These are phyloP conservation scores for Mionectes olivaceus DNA, from an alignment of 2,797 vertebrate species.

Conservation along the genomic window DNA sequence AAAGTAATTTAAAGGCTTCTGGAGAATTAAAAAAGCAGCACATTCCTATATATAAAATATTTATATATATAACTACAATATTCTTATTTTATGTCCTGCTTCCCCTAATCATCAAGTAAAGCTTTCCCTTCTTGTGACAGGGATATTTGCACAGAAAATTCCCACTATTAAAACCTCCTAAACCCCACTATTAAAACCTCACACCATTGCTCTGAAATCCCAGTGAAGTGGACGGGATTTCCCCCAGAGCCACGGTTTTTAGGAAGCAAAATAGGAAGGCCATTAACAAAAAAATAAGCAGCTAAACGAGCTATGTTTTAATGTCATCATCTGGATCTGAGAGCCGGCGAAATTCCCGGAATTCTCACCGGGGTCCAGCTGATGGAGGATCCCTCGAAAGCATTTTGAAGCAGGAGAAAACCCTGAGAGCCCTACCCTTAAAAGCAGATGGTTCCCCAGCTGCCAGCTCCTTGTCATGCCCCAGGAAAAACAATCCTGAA, in stretches of 20 bases:
- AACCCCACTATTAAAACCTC: neutral
- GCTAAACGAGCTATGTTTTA: fast-evolving
- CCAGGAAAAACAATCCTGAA: neutral
- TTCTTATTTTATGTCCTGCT: neutral
- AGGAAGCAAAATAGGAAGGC: neutral
- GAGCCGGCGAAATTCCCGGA: neutral
- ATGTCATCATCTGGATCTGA: neutral
- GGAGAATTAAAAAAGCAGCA: neutral
- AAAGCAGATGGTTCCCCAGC: conserved; percentile 33
- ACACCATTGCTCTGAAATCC: neutral
- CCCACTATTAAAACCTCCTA: neutral
- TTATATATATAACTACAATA: too few relatives aligned
- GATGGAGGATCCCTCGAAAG: neutral
- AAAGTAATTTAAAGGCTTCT: neutral
- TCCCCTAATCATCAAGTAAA: neutral
- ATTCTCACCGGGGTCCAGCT: neutral
- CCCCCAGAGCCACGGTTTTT: neutral
- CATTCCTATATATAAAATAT: too few relatives aligned
- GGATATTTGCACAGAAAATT: neutral
- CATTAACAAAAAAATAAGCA: neutral
- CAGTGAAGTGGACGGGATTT: neutral
- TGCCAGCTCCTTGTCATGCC: conserved; percentile 11
- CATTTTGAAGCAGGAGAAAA: neutral
- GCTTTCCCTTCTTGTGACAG: neutral
- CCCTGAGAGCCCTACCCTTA: neutral